Conservation (phyloP, 2,113 vertebrate species). For the Nothoprocta perdicaria region DNA sequence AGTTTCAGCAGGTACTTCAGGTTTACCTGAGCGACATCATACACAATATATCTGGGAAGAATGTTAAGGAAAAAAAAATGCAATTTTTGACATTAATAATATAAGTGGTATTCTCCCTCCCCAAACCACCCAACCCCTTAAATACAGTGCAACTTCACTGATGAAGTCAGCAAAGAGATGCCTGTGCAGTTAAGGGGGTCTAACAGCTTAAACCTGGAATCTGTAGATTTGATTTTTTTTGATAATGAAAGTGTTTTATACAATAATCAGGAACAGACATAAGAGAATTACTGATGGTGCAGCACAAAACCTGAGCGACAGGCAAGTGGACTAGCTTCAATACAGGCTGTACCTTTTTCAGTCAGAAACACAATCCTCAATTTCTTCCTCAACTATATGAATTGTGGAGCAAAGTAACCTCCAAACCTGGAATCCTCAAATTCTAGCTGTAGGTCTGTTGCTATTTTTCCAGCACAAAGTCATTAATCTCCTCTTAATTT, state of each 20-base stretch:
- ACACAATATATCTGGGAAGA: constrained; percentile 92
- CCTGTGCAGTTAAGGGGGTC: background rate
- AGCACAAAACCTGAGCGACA: background rate
- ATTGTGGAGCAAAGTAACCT: background rate
- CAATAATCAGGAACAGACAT: background rate
- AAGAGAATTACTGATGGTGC: background rate
- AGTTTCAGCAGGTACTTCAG: constrained; percentile 97
- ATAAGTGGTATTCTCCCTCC: background rate
- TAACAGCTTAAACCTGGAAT: background rate
- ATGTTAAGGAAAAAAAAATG: constrained; percentile 47
- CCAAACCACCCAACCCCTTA: background rate
- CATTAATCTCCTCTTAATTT: background rate
- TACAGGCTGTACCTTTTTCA: fast-evolving
- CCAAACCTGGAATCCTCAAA: background rate
- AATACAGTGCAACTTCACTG: background rate
- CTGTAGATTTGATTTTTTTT: background rate
- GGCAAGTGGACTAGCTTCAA: background rate
- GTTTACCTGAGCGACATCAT: constrained; percentile 94
- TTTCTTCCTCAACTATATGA: background rate
- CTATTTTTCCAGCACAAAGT: background rate
- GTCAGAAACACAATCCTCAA: background rate
- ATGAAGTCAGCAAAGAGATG: background rate
- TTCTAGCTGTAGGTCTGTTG: background rate
- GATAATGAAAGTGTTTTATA: background rate
- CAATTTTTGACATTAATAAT: background rate